phyloP scores from a whole-genome alignment of 2,113 vertebrate genomes.

The Microcebus jonahi region DNA sequence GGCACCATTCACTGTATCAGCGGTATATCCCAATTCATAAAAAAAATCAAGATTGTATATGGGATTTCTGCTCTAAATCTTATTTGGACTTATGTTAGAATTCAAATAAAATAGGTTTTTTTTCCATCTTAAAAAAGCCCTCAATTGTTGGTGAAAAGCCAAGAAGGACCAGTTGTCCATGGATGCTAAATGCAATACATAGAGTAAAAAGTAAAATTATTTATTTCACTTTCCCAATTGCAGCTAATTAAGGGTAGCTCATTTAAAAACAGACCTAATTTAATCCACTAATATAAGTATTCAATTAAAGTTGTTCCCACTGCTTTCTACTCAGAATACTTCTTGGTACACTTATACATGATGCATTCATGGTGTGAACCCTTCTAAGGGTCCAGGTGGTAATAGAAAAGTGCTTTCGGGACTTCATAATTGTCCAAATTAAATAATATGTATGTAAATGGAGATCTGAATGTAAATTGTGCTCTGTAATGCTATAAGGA shows the following conservation, averaged over 20 bases:
- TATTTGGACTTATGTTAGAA: neutral
- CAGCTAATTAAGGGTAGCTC: constrained; percentile 71
- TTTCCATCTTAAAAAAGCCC: neutral
- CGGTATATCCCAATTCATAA: neutral
- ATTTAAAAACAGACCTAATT: constrained; percentile 73
- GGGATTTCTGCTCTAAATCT: neutral
- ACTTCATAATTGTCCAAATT: constrained; percentile 67
- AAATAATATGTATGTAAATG: constrained; percentile 68
- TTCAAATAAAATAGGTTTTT: neutral
- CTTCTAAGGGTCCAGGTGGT: constrained; percentile 47
- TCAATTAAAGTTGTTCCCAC: constrained; percentile 65
- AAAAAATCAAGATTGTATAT: neutral
- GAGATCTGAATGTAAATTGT: constrained; percentile 22
- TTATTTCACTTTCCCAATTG: constrained; percentile 53
- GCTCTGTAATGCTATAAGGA: neutral
- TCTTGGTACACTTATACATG: constrained; percentile 4
- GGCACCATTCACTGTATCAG: neutral
- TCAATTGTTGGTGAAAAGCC: constrained; percentile 33
- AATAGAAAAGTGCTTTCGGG: constrained; percentile 52
- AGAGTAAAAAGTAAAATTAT: constrained; percentile 58
- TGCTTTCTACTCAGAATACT: constrained; percentile 62
- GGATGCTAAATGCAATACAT: constrained; percentile 49
- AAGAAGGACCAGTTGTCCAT: constrained; percentile 48
- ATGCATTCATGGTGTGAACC: constrained; percentile 34
- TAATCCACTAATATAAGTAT: constrained; percentile 72